Conservation (phyloP, 2,113 vertebrate species). For the Grantiella picta region DNA sequence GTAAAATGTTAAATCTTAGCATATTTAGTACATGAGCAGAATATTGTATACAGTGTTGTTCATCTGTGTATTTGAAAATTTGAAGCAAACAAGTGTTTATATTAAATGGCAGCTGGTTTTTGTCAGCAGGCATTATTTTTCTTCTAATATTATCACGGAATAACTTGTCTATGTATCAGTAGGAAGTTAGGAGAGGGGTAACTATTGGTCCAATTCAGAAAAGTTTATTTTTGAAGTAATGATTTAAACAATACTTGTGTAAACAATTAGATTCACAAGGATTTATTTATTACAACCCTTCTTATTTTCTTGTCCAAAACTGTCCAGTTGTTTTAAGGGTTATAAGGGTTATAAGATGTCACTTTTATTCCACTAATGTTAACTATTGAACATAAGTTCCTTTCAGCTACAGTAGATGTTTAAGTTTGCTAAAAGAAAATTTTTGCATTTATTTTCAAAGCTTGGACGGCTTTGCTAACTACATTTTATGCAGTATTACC, state of each 20-base stretch:
- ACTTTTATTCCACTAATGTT: not conserved
- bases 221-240: not conserved
- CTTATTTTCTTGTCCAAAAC: not conserved
- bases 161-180: not conserved
- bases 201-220: not conserved
- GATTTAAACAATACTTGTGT: not conserved
- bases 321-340: not conserved
- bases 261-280: not conserved
- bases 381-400: not conserved
- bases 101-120: not conserved
- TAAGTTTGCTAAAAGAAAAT: not conserved
- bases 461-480: not conserved
- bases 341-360: not conserved
- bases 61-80: not conserved
- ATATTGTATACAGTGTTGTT: not conserved
- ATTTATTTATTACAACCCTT: not conserved
- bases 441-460: not conserved
- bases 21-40: not conserved
- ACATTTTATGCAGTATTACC: not conserved
- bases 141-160: not conserved
- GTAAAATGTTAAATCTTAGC: not conserved
- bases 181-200: not conserved
- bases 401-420: not conserved
- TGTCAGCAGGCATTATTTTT: not conserved
- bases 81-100: not conserved